A percentile compares a stretch with the other conserved stretches of the same genome.
phyloP scores from a whole-genome alignment of 2,888 invertebrate genomes.

The Autographa gamma region DNA sequence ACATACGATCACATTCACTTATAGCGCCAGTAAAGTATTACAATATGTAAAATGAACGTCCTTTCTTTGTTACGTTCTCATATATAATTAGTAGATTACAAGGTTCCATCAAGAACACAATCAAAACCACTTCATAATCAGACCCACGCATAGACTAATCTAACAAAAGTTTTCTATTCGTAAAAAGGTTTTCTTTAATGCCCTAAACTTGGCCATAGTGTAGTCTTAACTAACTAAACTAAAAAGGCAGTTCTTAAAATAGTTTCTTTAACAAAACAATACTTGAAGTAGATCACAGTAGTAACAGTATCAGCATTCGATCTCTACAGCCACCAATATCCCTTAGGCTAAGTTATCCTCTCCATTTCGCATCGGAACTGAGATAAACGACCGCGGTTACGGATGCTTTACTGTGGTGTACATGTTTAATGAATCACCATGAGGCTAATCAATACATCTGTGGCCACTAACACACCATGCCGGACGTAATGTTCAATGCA shows the following conservation, averaged over 20 bases:
- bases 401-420: conserved; percentile 29
- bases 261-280: neutral
- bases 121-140: neutral
- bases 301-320: neutral
- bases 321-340: conserved; percentile 12
- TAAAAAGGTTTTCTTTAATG: neutral
- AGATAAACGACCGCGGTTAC: conserved; percentile 47
- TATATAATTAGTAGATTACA: neutral
- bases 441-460: conserved; percentile 24
- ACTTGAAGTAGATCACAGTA: conserved; percentile 9
- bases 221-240: neutral
- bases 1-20: neutral
- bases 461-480: conserved; percentile 8
- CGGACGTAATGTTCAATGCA: neutral
- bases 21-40: neutral
- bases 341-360: conserved; percentile 29
- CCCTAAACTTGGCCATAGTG: neutral
- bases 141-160: neutral
- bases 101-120: neutral
- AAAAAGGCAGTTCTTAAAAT: neutral
- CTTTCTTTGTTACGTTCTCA: neutral
- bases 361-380: conserved; percentile 33
- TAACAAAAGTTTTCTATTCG: neutral
- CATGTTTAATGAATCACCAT: conserved; percentile 26
- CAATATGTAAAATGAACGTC: neutral